Base-by-base conservation (phyloP, 2,888 invertebrate species). In the Pheosia gnoma region DNA sequence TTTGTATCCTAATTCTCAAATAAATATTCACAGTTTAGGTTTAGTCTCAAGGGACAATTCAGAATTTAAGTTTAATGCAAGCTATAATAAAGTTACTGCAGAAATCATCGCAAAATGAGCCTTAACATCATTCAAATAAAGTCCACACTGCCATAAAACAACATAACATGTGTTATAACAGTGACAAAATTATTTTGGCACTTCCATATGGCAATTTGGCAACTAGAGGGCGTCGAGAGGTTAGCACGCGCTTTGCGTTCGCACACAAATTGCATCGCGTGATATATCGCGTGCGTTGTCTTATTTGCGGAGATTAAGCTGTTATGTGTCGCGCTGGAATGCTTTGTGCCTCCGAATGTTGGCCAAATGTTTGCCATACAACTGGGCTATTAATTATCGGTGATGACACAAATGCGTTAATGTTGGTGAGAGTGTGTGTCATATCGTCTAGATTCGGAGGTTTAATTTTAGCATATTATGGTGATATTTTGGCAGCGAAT, bases 301-400 rank as follows among this genome's bases (percentile, higher is more conserved):
- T 83, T 83, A 83, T 83, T 82, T 75, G 66, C n/a, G 70, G 75
- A 78, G 79, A 82, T 82, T 74, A 82, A 82, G 82, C 72, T 77
- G 75, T 73, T 66, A 68, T 74, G 62, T 75, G 76, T 73, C 69
- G 68, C 63, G 76, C 67, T 58, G 77, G 77, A 75, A 79, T 82
- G 77, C 71, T 57, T 67, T 67, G 62, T 36, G 79, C 79, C 75
- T 77, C 77, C 76, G 71, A 68, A 64, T 62, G 11, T 66, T 77
- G 64, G 68, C 58, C 65, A 65, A 68, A 71, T 71, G 68, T 67
- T 38, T 66, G 65, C 65, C n/a, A 41, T 68, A 59, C 66, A 67
- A 68, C 70, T 61, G 57, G 60, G 45, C 59, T 49, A 56, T 60
- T 55, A 13, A 55, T 39, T 55, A 55, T 55, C n/a, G 13, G 39